Conservation (phyloP, 1,140 invertebrate genomes). For the Leptinotarsa lineolata region DNA sequence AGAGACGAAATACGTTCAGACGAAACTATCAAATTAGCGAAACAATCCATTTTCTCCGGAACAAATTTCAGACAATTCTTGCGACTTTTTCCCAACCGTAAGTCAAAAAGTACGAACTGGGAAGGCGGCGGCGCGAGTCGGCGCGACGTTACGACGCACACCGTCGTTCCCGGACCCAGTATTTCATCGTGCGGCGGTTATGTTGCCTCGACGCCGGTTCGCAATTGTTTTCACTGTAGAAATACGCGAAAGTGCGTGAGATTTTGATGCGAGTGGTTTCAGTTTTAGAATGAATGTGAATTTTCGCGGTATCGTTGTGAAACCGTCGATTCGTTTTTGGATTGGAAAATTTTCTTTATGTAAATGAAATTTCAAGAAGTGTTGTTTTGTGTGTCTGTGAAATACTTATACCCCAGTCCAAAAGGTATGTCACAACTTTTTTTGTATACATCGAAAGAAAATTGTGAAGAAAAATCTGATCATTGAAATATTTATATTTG, state of each 20-base stretch:
- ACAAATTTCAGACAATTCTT: background rate
- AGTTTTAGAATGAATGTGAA: background rate
- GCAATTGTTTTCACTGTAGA: background rate
- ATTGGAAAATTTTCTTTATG: background rate
- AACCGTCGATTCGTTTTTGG: background rate
- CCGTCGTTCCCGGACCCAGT: slow-evolving; percentile 18
- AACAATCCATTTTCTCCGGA: background rate
- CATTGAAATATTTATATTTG: no score
- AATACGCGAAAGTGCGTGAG: background rate
- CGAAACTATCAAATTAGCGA: slow-evolving; percentile 22
- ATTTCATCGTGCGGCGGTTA: background rate
- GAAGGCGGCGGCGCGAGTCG: slow-evolving; percentile 4
- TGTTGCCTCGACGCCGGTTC: background rate
- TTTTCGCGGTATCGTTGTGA: background rate
- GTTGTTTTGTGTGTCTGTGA: background rate
- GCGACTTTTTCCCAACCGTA: slow-evolving; percentile 2
- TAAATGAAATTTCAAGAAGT: background rate
- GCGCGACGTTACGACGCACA: background rate
- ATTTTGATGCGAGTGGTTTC: background rate
- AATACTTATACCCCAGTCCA: background rate
- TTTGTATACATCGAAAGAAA: no score
- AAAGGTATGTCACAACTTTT: background rate
- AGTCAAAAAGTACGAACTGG: background rate
- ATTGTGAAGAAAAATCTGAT: no score
- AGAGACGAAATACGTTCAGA: slow-evolving; percentile 6